Percentiles rank a stretch among this genome's conserved stretches.
These are phyloP conservation scores for Tenodera sinensis DNA, from an alignment of 2,888 invertebrate genomes.

Conservation along the genomic window DNA sequence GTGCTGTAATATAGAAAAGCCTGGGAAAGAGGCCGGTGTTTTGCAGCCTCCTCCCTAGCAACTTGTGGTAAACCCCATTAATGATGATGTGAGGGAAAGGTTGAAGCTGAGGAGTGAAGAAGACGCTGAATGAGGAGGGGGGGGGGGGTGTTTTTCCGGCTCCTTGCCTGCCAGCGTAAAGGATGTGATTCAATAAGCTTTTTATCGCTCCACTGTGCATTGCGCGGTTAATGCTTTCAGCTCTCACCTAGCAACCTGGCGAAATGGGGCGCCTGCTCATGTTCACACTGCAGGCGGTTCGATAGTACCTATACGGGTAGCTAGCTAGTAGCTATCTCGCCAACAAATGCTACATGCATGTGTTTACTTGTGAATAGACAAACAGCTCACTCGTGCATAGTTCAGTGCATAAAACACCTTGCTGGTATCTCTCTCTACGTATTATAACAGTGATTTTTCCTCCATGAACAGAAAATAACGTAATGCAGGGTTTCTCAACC, in stretches of 20 bases:
- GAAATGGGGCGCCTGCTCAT: neutral
- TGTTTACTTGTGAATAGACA: too few species aligned
- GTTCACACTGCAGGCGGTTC: neutral
- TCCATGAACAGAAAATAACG: too few species aligned
- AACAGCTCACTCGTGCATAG: too few species aligned
- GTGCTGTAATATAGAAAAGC: slow-evolving; percentile 8
- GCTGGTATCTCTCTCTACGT: too few species aligned
- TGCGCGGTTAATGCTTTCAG: neutral
- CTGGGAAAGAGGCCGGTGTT: slow-evolving; percentile 2
- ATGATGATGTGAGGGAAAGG: slow-evolving; percentile 11
- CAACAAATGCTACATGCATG: too few species aligned
- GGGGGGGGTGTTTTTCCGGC: slow-evolving; percentile 6
- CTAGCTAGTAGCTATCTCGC: too few species aligned
- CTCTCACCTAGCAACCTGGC: neutral
- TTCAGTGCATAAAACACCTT: too few species aligned
- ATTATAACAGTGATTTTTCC: too few species aligned
- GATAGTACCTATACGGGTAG: too few species aligned
- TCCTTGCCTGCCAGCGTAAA: slow-evolving; percentile 8
- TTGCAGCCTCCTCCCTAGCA: neutral
- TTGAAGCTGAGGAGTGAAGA: slow-evolving; percentile 13
- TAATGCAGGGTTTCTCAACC: too few species aligned
- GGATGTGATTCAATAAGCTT: slow-evolving; percentile 19
- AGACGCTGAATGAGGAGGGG: neutral
- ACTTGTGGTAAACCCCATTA: slow-evolving; percentile 20
- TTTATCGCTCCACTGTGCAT: slow-evolving; percentile 16